A percentile compares a stretch with the other conserved stretches of the same genome.
Conservation (phyloP, 2,113 vertebrate species). For the Aplodontia rufa region DNA sequence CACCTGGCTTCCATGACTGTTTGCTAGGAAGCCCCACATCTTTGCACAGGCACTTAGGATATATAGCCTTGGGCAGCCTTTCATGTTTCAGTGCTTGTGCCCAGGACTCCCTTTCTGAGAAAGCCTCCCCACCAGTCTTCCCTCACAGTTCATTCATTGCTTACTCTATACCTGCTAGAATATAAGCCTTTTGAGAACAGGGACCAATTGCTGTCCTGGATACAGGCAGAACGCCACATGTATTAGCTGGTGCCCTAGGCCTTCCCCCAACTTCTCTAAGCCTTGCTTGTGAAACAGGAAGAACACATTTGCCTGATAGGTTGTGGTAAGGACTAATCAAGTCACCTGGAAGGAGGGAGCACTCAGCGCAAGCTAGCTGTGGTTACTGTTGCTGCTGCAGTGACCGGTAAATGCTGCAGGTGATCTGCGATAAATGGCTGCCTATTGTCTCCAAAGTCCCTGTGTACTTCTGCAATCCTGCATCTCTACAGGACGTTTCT, state of each 20-base stretch:
- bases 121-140: too few relatives aligned
- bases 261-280: not conserved
- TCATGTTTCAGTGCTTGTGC: accelerated
- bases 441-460: not conserved
- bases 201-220: not conserved
- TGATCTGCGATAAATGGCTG: not conserved
- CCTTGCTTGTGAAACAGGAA: not conserved
- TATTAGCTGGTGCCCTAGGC: not conserved
- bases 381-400: too few relatives aligned
- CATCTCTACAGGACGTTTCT: not conserved
- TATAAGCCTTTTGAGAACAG: not conserved
- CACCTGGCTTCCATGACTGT: not conserved
- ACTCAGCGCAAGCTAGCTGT: not conserved
- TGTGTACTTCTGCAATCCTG: not conserved
- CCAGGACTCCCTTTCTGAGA: not conserved
- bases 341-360: not conserved
- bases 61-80: not conserved
- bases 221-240: not conserved
- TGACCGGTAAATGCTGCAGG: not conserved
- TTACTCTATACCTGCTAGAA: not conserved
- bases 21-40: not conserved
- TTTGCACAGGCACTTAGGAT: not conserved
- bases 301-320: not conserved
- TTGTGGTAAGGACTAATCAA: not conserved
- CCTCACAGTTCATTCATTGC: not conserved